Evolutionary conservation across 1,140 invertebrate genomes (phyloP).

Genomic region (Bradynema listronoti): DNA sequence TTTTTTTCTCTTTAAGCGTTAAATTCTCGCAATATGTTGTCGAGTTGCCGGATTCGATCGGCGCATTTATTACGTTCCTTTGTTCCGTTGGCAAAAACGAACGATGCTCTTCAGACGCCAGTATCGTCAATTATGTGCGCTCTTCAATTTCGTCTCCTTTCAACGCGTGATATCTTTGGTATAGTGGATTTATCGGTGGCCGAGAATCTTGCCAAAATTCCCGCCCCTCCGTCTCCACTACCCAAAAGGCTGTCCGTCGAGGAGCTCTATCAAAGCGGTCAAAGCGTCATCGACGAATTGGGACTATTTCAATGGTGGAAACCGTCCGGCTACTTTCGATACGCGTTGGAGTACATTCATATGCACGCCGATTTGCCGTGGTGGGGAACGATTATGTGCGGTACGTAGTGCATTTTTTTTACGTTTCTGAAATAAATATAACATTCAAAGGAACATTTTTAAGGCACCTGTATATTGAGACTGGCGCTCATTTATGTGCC

Average conservation of each 20-base stretch:
- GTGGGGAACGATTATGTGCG: conserved; percentile 31
- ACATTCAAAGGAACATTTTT: conserved; percentile 24
- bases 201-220: conserved; percentile 1
- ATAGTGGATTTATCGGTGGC: not conserved
- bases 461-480: conserved; percentile 44
- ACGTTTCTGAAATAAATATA: not conserved
- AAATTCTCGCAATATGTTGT: too few species aligned
- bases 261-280: conserved; percentile 25
- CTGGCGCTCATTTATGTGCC: conserved; percentile 45
- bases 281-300: conserved; percentile 33
- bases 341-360: conserved; percentile 27
- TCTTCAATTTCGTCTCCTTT: not conserved
- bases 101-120: too few species aligned
- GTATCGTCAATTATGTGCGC: not conserved
- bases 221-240: conserved; percentile 12
- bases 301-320: conserved; percentile 36
- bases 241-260: conserved; percentile 13
- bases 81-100: too few species aligned
- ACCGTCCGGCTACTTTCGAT: conserved; percentile 37
- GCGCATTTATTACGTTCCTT: too few species aligned
- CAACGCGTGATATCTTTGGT: conserved; percentile 2
- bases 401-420: conserved; percentile 16
- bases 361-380: conserved; percentile 31
- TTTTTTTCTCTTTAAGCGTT: too few species aligned
- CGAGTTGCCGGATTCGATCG: too few species aligned